phyloP scores from a whole-genome alignment of 2,113 vertebrate species.

The Nesospiza acunhae region DNA sequence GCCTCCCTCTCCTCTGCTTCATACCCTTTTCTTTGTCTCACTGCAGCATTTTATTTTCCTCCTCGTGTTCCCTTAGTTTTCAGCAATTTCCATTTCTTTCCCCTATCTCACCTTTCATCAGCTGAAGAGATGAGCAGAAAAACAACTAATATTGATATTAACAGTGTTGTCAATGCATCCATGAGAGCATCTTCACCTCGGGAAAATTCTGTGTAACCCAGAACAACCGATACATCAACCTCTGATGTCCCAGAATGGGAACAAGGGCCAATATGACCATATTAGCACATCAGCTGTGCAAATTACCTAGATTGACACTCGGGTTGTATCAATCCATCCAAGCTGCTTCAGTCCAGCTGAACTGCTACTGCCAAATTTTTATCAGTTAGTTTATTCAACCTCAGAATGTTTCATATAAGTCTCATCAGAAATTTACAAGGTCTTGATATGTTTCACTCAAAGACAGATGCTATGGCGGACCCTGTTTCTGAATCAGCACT shows the following conservation, averaged over 20 bases:
- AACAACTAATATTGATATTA: neutral
- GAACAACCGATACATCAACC: fast-evolving
- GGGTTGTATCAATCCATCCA: no score
- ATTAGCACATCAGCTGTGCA: neutral
- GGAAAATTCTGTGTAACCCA: neutral
- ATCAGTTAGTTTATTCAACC: neutral
- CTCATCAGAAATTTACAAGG: neutral
- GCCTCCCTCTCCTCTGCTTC: neutral
- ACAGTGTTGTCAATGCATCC: neutral
- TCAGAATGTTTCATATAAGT: neutral
- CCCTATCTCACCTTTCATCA: neutral
- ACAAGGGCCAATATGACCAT: neutral
- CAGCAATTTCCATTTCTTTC: neutral
- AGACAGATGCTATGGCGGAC: neutral
- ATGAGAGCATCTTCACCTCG: neutral
- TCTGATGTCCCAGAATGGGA: neutral
- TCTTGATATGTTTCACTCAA: neutral
- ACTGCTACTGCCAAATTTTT: neutral
- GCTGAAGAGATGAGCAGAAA: neutral
- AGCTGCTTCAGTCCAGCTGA: neutral
- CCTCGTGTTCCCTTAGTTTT: neutral
- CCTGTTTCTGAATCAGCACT: neutral
- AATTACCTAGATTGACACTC: neutral
- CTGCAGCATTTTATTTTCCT: neutral
- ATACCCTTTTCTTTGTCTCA: neutral